These are phyloP conservation scores for Glyphotaelius pellucidus DNA, from an alignment of 2,888 invertebrate species.

Conservation along the genomic window DNA sequence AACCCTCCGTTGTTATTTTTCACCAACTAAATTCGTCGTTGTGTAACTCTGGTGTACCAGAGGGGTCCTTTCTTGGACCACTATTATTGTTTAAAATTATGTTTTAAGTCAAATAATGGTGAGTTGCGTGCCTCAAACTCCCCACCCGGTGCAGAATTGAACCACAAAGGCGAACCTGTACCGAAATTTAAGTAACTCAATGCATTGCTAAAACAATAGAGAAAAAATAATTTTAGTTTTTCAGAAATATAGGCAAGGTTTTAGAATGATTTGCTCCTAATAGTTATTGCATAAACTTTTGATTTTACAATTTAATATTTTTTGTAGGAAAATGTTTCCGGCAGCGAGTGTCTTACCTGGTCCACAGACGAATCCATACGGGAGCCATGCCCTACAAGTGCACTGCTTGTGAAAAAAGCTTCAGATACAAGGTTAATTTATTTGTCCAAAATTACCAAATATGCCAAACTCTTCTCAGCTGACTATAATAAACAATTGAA, in stretches of 20 bases:
- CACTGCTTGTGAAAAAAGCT: slow-evolving; percentile 87
- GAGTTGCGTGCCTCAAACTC: neutral
- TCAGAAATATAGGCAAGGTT: neutral
- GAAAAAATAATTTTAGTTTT: neutral
- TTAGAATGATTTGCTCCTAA: neutral
- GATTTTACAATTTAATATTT: neutral
- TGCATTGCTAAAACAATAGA: neutral
- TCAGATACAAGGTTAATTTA: slow-evolving; percentile 84
- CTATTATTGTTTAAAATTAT: neutral
- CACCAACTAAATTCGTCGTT: neutral
- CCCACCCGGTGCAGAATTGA: neutral
- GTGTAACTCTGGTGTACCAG: neutral
- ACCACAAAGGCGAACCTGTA: neutral
- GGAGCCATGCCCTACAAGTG: slow-evolving; percentile 93
- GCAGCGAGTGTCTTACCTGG: slow-evolving; percentile 90
- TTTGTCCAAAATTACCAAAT: neutral
- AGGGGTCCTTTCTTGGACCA: neutral
- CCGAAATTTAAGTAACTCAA: neutral
- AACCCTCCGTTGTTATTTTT: neutral
- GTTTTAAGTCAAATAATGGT: neutral
- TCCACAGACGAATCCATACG: slow-evolving; percentile 89
- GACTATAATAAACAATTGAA: too few relatives aligned
- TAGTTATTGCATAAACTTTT: neutral
- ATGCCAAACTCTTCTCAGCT: too few relatives aligned
- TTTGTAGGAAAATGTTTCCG: slow-evolving; percentile 88